These are phyloP conservation scores for Hydropotes inermis DNA, from an alignment of 2,113 vertebrate species.

Conservation along the genomic window DNA sequence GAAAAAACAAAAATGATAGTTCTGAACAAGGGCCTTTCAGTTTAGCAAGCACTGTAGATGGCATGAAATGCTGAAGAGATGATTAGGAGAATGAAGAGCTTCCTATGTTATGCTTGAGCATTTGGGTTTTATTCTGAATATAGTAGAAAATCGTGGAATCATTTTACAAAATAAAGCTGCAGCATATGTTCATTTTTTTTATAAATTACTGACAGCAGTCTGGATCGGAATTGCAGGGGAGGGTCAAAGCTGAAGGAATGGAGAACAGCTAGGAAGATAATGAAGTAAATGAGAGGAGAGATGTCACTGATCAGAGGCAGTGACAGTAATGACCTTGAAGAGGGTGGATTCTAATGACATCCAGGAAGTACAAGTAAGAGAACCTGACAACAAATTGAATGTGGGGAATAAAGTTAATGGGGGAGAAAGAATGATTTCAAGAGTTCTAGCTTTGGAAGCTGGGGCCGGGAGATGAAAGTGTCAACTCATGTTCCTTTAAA, in stretches of 20 bases:
- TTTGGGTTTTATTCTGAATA: background rate
- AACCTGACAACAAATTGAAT: background rate
- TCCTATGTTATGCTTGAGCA: background rate
- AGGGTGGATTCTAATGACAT: background rate
- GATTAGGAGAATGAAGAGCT: background rate
- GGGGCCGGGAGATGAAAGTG: background rate
- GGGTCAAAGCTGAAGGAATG: background rate
- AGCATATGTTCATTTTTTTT: background rate
- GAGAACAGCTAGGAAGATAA: background rate
- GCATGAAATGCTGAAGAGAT: background rate
- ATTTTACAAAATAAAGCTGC: background rate
- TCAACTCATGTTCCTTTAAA: conserved; percentile 2
- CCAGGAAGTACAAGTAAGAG: background rate
- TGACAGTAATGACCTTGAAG: background rate
- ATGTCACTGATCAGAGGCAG: background rate
- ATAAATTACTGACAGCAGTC: background rate
- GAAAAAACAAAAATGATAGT: background rate
- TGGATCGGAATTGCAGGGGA: background rate
- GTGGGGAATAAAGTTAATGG: background rate
- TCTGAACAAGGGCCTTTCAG: background rate
- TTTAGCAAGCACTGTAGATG: background rate
- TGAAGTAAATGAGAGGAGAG: background rate
- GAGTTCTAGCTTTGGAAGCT: conserved; percentile 1
- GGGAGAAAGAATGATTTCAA: conserved; percentile 26
- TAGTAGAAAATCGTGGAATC: background rate